Evolutionary conservation across 2,888 invertebrate genomes (phyloP).

Genomic region (Timema podura): DNA sequence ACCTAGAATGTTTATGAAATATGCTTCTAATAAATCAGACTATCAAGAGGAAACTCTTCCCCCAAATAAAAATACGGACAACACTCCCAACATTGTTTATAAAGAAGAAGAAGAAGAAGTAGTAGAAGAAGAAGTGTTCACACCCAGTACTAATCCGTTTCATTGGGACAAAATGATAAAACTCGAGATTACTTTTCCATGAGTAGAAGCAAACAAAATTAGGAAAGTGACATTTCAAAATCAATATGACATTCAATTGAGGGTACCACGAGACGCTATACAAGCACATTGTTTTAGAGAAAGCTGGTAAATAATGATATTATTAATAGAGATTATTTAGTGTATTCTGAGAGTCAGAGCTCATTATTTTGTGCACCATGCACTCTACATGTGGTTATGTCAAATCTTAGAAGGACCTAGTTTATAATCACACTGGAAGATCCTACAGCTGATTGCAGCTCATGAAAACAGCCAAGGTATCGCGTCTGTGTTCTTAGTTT

Average conservation of each 20-base stretch:
- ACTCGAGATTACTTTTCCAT: no score
- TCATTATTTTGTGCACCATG: neutral
- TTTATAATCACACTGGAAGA: neutral
- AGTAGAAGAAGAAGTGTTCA: no score
- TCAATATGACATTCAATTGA: neutral
- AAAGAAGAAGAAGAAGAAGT: no score
- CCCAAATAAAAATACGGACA: no score
- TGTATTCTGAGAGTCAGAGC: neutral
- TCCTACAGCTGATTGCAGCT: conserved; percentile 7
- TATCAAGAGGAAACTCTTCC: no score
- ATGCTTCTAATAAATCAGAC: no score
- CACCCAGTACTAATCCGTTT: no score
- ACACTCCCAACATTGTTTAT: no score
- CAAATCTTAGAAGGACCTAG: neutral
- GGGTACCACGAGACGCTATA: neutral
- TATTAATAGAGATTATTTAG: neutral
- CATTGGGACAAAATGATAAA: no score
- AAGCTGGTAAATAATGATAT: neutral
- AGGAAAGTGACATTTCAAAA: no score
- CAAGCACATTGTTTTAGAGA: neutral
- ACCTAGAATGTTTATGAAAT: no score
- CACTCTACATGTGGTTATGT: neutral
- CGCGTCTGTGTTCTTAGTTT: conserved; percentile 8
- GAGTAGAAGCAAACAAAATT: no score
- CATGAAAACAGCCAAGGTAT: conserved; percentile 3